Base-by-base conservation (phyloP, 35 echinoderm and acorn worm species). In the Diadema setosum region DNA sequence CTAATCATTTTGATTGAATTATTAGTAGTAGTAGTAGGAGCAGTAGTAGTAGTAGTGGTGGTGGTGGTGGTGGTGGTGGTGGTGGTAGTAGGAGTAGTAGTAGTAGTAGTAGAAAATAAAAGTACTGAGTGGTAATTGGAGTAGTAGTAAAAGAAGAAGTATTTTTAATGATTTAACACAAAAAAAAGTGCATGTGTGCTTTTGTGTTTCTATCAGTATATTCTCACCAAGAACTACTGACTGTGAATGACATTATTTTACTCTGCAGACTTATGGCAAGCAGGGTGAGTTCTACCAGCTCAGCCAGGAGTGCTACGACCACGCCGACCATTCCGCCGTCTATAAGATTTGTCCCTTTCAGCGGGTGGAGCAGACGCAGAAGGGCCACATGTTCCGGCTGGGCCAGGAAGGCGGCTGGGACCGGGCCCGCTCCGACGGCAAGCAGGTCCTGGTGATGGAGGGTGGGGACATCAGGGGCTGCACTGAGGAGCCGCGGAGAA, bases 201-300 rank as follows among this genome's bases (percentile, higher is more conserved):
- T 9, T 3, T 24, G 32, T 63, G 58, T 11, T 63, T 67, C 21
- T 67, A 7, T 67, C 14, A 33, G 12, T 33, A 33, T 67, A 34
- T 67, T 3, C 3, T 9, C 63, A 67, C 27, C 5, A 67, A 1
- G 63, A 29, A 0, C 18, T 67, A 31, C n/a, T n/a, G n/a, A n/a
- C n/a, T n/a, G n/a, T n/a, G n/a, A n/a, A n/a, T n/a, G n/a, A n/a
- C n/a, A n/a, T n/a, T n/a, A n/a, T n/a, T 85, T 4, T n/a, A 49
- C 55, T 30, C 57, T 81, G 12, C 81, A 91, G 89, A 91, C 41
- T 24, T 93, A 73, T 52, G 91, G 91, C 36, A 64, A 82, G 25
- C 74, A 93, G 30, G 91, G 91, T 4, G 91, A 93, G 40, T 93
- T 87, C 50, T 87, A 87, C 48, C 74, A 43, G n/a, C 63, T 93